These are phyloP conservation scores for Bradypus variegatus DNA, from an alignment of 2,797 vertebrate species.

Conservation along the genomic window DNA sequence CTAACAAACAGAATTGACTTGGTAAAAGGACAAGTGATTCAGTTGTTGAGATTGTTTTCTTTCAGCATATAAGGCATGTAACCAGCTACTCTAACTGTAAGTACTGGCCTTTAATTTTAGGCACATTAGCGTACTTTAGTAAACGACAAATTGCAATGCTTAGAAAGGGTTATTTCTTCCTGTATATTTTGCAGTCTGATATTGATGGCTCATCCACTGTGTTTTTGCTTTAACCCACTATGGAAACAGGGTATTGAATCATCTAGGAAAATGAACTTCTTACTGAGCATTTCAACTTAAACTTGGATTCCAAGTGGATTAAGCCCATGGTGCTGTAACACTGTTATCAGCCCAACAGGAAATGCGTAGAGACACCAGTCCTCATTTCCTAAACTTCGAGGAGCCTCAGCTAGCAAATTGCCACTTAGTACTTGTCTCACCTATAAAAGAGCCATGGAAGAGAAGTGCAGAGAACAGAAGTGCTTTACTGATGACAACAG, in stretches of 20 bases:
- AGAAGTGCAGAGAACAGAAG: conserved; percentile 70
- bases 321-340: conserved; percentile 69
- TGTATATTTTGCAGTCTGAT: conserved; percentile 42
- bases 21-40: conserved; percentile 29
- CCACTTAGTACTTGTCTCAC: conserved; percentile 80
- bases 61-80: conserved; percentile 37
- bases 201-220: conserved; percentile 48
- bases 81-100: not conserved
- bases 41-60: conserved; percentile 35
- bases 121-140: conserved; percentile 36
- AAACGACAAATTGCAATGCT: conserved; percentile 32
- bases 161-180: conserved; percentile 40
- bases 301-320: conserved; percentile 64
- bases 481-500: conserved; percentile 81
- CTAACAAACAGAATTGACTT: not conserved
- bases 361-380: conserved; percentile 66
- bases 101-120: conserved; percentile 37
- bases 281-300: conserved; percentile 64
- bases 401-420: conserved; percentile 75
- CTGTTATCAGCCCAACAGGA: conserved; percentile 70
- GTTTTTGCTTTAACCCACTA: conserved; percentile 43
- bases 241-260: conserved; percentile 56
- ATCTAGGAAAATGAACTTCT: conserved; percentile 51
- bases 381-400: conserved; percentile 70
- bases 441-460: conserved; percentile 78